Evolutionary conservation across 2,113 vertebrate species (phyloP), one percentile per base, ranked within the genome.

Genomic region (Anguilla rostrata): DNA sequence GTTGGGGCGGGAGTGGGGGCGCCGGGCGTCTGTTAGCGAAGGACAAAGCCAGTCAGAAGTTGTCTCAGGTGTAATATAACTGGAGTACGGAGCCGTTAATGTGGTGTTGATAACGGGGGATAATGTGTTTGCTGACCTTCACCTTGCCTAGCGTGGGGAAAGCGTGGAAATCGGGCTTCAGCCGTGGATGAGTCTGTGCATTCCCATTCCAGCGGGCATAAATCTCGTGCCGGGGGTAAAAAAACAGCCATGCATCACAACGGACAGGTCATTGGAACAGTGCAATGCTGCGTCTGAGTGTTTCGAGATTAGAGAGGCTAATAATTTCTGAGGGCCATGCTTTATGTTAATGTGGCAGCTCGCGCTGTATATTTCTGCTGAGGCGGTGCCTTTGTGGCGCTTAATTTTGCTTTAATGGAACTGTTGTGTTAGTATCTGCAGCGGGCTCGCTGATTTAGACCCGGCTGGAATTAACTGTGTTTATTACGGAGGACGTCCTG

Each of bases 281-380:
- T 1, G 89, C 91, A 93, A 91, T 90, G 83, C 87, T 90, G 93
- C 90, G 93, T 92, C 95, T 94, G 94, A 95, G 92, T 91, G 88
- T 94, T 94, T 91, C 90, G 92, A 96, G 96, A 97, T 96, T 95
- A 96, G 94, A 91, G 88, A 78, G 90, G 87, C 94, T 93, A 93
- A 92, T 97, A 94, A 95, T 95, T 97, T 92, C 93, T 95, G 91
- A 86, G 93, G 93, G 93, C 94, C 92, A 87, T 94, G 93, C 93
- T 93, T 97, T 96, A 96, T 96, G 95, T 94, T 96, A 96, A 96
- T 96, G 92, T 95, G 94, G 90, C 95, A 89, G 81, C 89, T 89
- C 83, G 83, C 87, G 91, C 93, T 93, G 89, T 94, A 87, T 93
- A 92, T 93, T 95, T 96, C 92, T 96, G 95, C 95, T 96, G 95